phyloP scores from a whole-genome alignment of 2,888 invertebrate genomes.

The Diaphora mendica region DNA sequence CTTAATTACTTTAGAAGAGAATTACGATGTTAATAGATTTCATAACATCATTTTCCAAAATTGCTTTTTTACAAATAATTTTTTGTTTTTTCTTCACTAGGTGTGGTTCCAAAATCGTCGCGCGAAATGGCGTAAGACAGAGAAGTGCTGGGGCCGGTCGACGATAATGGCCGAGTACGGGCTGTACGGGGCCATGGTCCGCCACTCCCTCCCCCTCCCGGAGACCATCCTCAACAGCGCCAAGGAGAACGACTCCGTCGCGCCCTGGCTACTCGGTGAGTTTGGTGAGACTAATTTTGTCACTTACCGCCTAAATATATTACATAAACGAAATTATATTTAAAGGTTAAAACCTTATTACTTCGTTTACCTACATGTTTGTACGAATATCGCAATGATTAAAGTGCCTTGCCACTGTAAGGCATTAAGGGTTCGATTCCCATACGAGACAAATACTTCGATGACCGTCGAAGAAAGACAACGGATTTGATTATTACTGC shows the following conservation, averaged over 20 bases:
- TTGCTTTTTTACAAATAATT: no score
- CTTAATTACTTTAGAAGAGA: no score
- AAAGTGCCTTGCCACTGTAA: not conserved
- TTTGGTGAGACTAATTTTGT: constrained; percentile 59
- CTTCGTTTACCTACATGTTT: not conserved
- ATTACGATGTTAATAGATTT: no score
- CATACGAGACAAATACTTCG: no score
- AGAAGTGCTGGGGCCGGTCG: constrained; percentile 99
- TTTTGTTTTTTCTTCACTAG: constrained; percentile 81
- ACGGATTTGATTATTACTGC: no score
- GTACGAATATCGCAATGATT: not conserved
- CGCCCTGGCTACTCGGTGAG: constrained; percentile 99
- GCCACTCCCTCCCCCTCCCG: constrained; percentile 98
- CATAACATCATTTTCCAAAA: no score
- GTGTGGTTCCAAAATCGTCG: constrained; percentile 99
- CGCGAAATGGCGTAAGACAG: constrained; percentile 99
- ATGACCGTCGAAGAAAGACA: no score
- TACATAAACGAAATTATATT: not conserved
- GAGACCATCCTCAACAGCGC: constrained; percentile 99
- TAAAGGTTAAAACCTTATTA: not conserved
- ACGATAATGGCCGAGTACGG: constrained; percentile 99
- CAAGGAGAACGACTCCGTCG: constrained; percentile 98
- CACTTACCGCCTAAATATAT: constrained; percentile 37
- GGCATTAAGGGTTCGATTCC: no score
- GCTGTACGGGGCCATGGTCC: constrained; percentile 99